Evolutionary conservation across 2,888 invertebrate genomes (phyloP).

Genomic region (Dryobota labecula): DNA sequence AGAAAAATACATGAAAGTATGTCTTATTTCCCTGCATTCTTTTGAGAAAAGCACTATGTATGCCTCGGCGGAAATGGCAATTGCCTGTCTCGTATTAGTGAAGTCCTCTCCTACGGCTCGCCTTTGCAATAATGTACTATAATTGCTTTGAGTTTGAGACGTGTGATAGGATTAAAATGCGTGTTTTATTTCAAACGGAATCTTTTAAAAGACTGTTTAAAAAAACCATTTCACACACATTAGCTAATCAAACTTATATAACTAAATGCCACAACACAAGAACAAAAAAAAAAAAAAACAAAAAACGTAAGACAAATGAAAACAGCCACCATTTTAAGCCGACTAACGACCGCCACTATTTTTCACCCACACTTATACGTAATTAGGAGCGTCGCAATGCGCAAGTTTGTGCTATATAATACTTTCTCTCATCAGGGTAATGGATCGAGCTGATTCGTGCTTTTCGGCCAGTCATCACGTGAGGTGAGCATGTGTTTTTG

Average conservation of each 20-base stretch:
- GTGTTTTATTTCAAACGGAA: too few relatives aligned
- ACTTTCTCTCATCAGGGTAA: slow-evolving; percentile 84
- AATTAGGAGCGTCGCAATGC: slow-evolving; percentile 73
- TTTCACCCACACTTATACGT: slow-evolving; percentile 69
- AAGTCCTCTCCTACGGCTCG: too few relatives aligned
- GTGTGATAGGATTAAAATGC: too few relatives aligned
- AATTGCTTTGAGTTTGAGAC: too few relatives aligned
- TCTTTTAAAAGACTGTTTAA: too few relatives aligned
- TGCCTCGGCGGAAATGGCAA: too few relatives aligned
- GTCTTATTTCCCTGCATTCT: too few relatives aligned
- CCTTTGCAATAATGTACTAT: too few relatives aligned
- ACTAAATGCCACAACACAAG: not conserved
- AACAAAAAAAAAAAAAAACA: not conserved
- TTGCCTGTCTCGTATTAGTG: too few relatives aligned
- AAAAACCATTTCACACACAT: too few relatives aligned
- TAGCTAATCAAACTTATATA: not conserved
- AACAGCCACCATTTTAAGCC: slow-evolving; percentile 37
- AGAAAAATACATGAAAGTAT: too few relatives aligned
- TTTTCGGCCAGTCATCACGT: slow-evolving; percentile 73
- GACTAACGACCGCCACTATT: slow-evolving; percentile 58
- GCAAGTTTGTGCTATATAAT: slow-evolving; percentile 76
- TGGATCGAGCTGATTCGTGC: slow-evolving; percentile 75
- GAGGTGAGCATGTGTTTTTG: slow-evolving; percentile 45
- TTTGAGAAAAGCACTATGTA: too few relatives aligned
- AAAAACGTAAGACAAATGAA: slow-evolving; percentile 46